Conservation (phyloP, 1,140 invertebrate genomes). For the Notospermus geniculatus region DNA sequence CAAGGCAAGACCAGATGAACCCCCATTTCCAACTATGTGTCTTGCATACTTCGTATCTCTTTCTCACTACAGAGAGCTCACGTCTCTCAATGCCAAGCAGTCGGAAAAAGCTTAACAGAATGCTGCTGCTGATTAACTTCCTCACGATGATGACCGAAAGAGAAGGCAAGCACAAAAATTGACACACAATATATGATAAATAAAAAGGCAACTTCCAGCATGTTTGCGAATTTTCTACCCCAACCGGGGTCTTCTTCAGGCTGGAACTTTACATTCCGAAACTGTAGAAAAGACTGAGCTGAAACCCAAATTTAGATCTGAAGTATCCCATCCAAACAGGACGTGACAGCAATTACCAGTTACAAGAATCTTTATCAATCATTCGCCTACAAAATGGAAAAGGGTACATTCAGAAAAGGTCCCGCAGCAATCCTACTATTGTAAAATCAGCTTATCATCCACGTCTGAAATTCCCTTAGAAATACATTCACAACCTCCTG, state of each 20-base stretch:
- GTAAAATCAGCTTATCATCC: constrained; percentile 14
- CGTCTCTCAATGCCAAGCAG: too few species aligned
- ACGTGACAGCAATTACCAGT: too few species aligned
- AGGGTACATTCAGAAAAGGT: constrained; percentile 20
- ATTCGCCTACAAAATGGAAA: constrained; percentile 14
- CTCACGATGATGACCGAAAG: constrained; percentile 8
- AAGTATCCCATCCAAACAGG: too few species aligned
- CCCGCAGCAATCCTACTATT: constrained; percentile 11
- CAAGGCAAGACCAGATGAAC: constrained; percentile 11
- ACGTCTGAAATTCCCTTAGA: constrained; percentile 6
- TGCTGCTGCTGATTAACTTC: too few species aligned
- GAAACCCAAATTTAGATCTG: too few species aligned
- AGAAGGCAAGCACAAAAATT: too few species aligned
- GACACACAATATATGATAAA: too few species aligned
- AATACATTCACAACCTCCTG: constrained; percentile 10
- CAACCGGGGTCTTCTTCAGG: too few species aligned
- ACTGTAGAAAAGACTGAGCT: too few species aligned
- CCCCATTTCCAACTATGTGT: constrained; percentile 18
- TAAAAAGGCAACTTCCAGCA: constrained; percentile 11
- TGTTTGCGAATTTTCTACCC: too few species aligned
- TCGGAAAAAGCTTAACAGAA: too few species aligned
- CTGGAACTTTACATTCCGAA: too few species aligned
- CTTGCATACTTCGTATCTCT: constrained; percentile 20
- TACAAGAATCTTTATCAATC: neutral
- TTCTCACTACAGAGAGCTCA: constrained; percentile 17